Conservation (phyloP, 2,888 invertebrate species). For the Phengaris alcon region DNA sequence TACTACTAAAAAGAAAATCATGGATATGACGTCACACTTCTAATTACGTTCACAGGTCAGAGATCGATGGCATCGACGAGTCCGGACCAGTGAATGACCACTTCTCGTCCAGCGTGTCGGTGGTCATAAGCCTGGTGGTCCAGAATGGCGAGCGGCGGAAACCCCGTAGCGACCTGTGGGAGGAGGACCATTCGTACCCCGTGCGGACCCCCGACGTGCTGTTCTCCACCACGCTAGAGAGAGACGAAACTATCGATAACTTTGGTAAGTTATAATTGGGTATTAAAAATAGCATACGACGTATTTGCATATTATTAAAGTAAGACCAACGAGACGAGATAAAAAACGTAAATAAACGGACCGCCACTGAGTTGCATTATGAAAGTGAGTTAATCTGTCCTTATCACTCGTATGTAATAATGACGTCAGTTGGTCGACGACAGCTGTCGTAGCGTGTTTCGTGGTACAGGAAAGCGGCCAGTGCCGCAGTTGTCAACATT, state of each 20-base stretch:
- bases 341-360: too few species aligned
- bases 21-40: too few species aligned
- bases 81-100: conserved; percentile 80
- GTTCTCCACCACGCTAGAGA: conserved; percentile 88
- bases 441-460: too few species aligned
- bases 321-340: too few species aligned
- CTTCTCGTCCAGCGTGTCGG: conserved; percentile 84
- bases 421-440: too few species aligned
- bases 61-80: conserved; percentile 90
- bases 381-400: too few species aligned
- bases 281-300: not conserved
- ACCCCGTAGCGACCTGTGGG: conserved; percentile 87
- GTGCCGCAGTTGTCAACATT: too few species aligned
- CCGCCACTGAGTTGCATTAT: too few species aligned
- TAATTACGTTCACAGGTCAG: conserved; percentile 69
- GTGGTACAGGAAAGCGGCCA: too few species aligned
- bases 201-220: conserved; percentile 76
- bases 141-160: conserved; percentile 83
- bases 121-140: conserved; percentile 85
- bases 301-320: too few species aligned
- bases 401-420: too few species aligned
- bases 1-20: too few species aligned
- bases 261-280: conserved; percentile 79
- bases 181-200: conserved; percentile 81
- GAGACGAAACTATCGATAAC: conserved; percentile 90